Evolutionary conservation across 2,797 vertebrate species (phyloP), one percentile per base, ranked within the genome.

Genomic region (Hemitrygon akajei): DNA sequence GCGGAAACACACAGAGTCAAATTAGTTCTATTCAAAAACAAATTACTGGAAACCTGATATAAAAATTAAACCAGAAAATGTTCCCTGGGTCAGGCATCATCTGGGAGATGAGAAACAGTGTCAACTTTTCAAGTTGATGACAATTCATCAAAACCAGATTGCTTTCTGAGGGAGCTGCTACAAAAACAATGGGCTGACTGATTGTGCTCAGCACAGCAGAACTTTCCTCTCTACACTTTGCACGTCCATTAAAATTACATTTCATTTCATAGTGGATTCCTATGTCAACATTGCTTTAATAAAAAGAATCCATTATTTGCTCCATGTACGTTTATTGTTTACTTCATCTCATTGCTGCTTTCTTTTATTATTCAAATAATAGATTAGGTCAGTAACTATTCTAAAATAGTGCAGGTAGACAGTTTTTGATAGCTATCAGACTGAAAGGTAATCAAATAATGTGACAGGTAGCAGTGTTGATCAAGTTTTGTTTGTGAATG

Each of bases 321-420:
- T 30, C 22, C 66, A 25, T 18, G 11, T 91, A 47, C 40, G 30
- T 3, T 93, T 12, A 91, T 16, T 2, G 25, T 58, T 27, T 93
- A 47, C 91, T 76, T 75, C 91, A 93, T 47, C 71, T 76, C 37
- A 56, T 93, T 27, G 27, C 66, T 89, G 86, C 7, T 0, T 76
- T 93, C 47, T 75, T 76, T 47, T 18, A 75, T 76, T 92, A 30
- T 9, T 16, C 25, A 56, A 47, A 9, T 37, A 93, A 76, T 58
- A 71, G 89, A 58, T 56, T 71, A 93, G 71, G 22, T 93, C 30
- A 56, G 47, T 75, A 75, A 75, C 69, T 75, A n/a, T 92, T 89
- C 86, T 75, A 73, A 76, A 71, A 47, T 11, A 76, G 14, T 25
- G 1, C 37, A 93, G 71, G 7, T 75, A 91, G 69, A 91, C 66